A percentile compares a stretch with the other conserved stretches of the same genome.
Conservation (phyloP, 37 sponge, comb jelly and placozoan species). For the Crambe crambe region DNA sequence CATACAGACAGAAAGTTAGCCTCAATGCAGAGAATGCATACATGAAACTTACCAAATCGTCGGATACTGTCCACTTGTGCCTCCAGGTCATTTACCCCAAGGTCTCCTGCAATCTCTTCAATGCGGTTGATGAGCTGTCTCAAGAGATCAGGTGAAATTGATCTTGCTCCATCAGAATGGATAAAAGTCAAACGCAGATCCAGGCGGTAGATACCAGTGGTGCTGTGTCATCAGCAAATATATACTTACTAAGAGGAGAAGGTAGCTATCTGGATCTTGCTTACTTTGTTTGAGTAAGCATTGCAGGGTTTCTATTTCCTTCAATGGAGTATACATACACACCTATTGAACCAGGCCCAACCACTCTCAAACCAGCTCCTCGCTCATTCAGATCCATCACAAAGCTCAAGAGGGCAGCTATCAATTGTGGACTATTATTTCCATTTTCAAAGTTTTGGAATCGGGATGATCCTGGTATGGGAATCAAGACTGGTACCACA, state of each 20-base stretch:
- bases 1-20: background rate
- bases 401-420: background rate
- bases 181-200: background rate
- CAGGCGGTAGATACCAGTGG: background rate
- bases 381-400: background rate
- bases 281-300: background rate
- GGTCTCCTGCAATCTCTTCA: background rate
- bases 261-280: background rate
- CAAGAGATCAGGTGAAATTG: background rate
- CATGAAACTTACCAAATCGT: slow-evolving; percentile 3
- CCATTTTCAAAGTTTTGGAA: background rate
- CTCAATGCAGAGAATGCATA: too few relatives aligned
- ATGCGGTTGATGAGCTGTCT: background rate
- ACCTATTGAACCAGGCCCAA: background rate
- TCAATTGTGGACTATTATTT: background rate
- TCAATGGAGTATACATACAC: background rate
- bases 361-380: background rate
- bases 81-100: background rate
- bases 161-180: background rate
- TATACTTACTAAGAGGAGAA: background rate
- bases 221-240: background rate
- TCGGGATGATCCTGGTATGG: background rate
- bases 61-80: background rate
- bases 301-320: too few relatives aligned
- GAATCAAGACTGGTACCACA: background rate